These are phyloP conservation scores for Colistium nudipinnis DNA, from an alignment of 2,113 vertebrate species.

Conservation along the genomic window DNA sequence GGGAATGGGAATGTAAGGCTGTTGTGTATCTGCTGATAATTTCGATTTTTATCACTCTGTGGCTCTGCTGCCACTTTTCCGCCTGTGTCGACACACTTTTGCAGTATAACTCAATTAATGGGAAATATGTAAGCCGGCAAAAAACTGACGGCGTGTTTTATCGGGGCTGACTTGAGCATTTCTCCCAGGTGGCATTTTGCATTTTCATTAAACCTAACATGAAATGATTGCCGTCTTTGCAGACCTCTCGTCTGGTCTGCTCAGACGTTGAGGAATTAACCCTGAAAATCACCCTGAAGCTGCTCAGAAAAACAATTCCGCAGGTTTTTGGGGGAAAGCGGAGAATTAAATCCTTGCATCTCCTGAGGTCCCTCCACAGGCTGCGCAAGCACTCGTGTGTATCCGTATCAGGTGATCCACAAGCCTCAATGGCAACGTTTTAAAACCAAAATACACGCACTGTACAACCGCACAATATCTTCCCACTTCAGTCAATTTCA, in stretches of 20 bases:
- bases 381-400: background rate
- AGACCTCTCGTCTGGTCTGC: background rate
- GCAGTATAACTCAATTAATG: background rate
- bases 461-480: slow-evolving; percentile 6
- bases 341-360: background rate
- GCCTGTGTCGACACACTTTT: slow-evolving; percentile 18
- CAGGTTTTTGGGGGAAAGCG: background rate
- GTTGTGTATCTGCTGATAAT: background rate
- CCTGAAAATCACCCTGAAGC: background rate
- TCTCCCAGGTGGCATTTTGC: slow-evolving; percentile 25
- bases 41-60: background rate
- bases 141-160: background rate
- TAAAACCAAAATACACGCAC: slow-evolving; percentile 9
- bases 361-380: too few relatives aligned
- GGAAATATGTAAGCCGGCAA: slow-evolving; percentile 14
- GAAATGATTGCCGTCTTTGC: background rate
- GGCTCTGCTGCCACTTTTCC: slow-evolving; percentile 11
- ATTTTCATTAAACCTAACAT: slow-evolving; percentile 37
- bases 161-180: background rate
- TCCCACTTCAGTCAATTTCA: slow-evolving; percentile 32
- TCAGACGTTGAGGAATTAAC: background rate
- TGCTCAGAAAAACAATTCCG: background rate
- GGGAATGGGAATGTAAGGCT: background rate
- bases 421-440: background rate
- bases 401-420: slow-evolving; percentile 1